Conservation (phyloP, 2,888 invertebrate species). For the Lepetodrilus schrolli region DNA sequence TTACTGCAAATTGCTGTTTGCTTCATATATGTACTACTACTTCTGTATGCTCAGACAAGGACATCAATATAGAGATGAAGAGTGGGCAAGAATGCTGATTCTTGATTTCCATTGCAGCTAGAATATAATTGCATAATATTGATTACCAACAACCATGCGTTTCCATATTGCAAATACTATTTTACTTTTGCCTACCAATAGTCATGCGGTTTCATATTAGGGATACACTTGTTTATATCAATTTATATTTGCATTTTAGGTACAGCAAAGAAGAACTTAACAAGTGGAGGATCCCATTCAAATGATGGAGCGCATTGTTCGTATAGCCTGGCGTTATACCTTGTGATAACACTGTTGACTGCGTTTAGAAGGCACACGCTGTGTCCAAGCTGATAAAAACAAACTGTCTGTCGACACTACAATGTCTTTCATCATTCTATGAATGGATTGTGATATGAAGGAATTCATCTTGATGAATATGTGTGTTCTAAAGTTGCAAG, state of each 20-base stretch:
- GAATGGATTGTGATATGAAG: too few species aligned
- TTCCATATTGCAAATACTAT: too few species aligned
- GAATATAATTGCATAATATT: too few species aligned
- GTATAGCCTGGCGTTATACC: background rate
- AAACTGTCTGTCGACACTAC: background rate
- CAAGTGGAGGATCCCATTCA: background rate
- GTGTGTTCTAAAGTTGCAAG: too few species aligned
- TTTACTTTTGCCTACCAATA: background rate
- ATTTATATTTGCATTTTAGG: background rate
- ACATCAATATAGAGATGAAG: too few species aligned
- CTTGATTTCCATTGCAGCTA: too few species aligned
- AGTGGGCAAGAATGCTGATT: too few species aligned
- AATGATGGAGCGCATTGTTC: conserved; percentile 4
- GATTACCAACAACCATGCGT: too few species aligned
- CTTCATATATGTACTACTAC: background rate
- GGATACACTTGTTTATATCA: background rate
- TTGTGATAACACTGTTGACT: background rate
- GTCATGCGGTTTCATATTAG: background rate
- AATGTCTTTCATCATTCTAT: conserved; percentile 15
- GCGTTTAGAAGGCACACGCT: background rate
- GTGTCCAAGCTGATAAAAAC: background rate
- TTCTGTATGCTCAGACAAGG: too few species aligned
- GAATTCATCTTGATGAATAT: too few species aligned
- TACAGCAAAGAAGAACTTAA: conserved; percentile 4
- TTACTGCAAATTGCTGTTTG: background rate